A percentile compares a stretch with the other conserved stretches of the same genome.
phyloP scores from a whole-genome alignment of 1,140 invertebrate species.

The Anastrepha obliqua region DNA sequence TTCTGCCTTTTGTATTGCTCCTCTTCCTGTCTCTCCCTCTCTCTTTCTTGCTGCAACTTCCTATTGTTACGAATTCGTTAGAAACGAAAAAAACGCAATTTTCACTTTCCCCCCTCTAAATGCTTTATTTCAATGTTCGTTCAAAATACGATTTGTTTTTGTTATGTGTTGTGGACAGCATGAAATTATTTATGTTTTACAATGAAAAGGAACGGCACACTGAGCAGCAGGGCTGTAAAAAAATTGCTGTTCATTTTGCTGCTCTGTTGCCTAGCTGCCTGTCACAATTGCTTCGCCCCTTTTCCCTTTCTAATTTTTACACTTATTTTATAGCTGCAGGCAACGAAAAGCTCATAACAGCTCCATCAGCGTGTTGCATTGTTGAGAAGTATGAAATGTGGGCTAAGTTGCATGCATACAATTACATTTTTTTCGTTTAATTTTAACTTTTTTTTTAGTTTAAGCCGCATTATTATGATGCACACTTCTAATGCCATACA shows the following conservation, averaged over 20 bases:
- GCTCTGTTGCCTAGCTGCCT: constrained; percentile 8
- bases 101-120: neutral
- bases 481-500: constrained; percentile 6
- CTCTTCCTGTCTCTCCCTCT: neutral
- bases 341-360: constrained; percentile 12
- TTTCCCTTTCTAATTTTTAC: neutral
- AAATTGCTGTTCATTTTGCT: constrained; percentile 1
- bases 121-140: neutral
- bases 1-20: no score
- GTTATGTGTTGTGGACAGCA: constrained; percentile 1
- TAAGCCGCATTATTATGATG: neutral
- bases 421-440: neutral
- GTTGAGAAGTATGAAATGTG: neutral
- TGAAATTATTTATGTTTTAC: constrained; percentile 50
- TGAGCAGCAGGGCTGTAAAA: constrained; percentile 1
- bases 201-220: constrained; percentile 7
- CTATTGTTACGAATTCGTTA: neutral
- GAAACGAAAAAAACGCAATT: neutral
- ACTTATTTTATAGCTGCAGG: neutral
- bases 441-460: neutral
- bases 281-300: neutral
- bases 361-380: neutral
- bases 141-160: constrained; percentile 5
- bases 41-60: neutral
- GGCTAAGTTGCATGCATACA: neutral